phyloP scores from a whole-genome alignment of 1,140 invertebrate genomes.

The Parapsyche elsis region DNA sequence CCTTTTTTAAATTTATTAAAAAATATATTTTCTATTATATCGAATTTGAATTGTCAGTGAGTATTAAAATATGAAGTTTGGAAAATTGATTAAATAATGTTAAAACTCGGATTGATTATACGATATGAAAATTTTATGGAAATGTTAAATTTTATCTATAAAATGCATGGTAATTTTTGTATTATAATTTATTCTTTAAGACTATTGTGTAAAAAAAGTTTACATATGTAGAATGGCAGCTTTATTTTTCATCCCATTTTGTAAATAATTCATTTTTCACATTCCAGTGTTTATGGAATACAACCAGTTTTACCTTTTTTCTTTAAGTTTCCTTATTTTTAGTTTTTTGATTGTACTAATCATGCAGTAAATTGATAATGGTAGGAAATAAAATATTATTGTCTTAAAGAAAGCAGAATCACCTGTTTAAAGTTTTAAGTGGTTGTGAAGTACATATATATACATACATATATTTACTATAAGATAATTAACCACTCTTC shows the following conservation, averaged over 20 bases:
- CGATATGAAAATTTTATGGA: constrained; percentile 44
- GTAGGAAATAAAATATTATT: no score
- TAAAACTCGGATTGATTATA: constrained; percentile 39
- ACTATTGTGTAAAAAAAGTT: constrained; percentile 25
- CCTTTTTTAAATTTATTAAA: no score
- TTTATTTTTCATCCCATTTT: constrained; percentile 39
- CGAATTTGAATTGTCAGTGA: no score
- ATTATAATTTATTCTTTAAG: constrained; percentile 28
- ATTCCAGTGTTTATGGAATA: constrained; percentile 47
- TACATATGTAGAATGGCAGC: constrained; percentile 34
- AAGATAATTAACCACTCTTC: constrained; percentile 38
- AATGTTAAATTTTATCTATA: constrained; percentile 45
- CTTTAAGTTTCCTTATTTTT: no score
- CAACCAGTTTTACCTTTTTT: background rate
- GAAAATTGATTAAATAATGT: constrained; percentile 6
- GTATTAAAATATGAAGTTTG: constrained; percentile 17
- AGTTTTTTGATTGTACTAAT: no score
- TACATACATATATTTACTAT: constrained; percentile 4
- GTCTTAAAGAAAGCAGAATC: no score
- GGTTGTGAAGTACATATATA: constrained; percentile 54
- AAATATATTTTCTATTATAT: no score
- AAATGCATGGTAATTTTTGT: constrained; percentile 13
- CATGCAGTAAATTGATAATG: no score
- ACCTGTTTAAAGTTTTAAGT: constrained; percentile 37
- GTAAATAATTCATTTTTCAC: constrained; percentile 46